A percentile compares a stretch with the other conserved stretches of the same genome.
These are phyloP conservation scores for Lateolabrax maculatus DNA, from an alignment of 2,797 vertebrate species.

Conservation along the genomic window DNA sequence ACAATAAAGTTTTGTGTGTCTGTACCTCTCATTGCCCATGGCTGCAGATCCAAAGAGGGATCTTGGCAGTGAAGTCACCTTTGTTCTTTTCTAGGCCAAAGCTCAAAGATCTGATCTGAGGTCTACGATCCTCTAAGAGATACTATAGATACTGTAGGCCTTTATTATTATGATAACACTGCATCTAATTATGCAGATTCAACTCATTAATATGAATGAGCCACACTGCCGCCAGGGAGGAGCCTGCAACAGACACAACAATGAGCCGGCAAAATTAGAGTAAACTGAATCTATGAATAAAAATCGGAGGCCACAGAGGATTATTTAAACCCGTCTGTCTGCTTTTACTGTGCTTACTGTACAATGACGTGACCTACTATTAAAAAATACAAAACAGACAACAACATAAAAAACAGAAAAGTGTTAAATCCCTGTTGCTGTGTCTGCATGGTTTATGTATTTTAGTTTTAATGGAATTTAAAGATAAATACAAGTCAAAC, in stretches of 20 bases:
- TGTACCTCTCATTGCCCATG: background rate
- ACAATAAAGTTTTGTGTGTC: slow-evolving; percentile 26
- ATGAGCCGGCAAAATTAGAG: slow-evolving; percentile 80
- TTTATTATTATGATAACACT: slow-evolving; percentile 78
- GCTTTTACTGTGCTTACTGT: slow-evolving; percentile 61
- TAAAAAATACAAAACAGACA: background rate
- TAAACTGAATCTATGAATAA: slow-evolving; percentile 82
- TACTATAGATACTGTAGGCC: slow-evolving; percentile 65
- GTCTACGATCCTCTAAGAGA: slow-evolving; percentile 62
- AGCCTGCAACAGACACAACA: slow-evolving; percentile 83
- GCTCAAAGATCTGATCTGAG: slow-evolving; percentile 68
- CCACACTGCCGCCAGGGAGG: slow-evolving; percentile 75
- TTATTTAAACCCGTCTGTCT: slow-evolving; percentile 75
- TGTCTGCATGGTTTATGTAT: background rate
- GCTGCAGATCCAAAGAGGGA: slow-evolving; percentile 37
- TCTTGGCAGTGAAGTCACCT: slow-evolving; percentile 44
- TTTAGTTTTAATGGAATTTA: slow-evolving; percentile 9
- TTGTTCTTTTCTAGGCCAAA: slow-evolving; percentile 72
- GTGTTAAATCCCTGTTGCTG: slow-evolving; percentile 9
- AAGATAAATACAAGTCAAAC: background rate
- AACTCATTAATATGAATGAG: slow-evolving; percentile 78
- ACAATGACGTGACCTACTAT: slow-evolving; percentile 35
- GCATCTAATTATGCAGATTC: slow-evolving; percentile 79
- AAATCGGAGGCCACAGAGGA: slow-evolving; percentile 69
- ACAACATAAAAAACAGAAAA: background rate